Base-by-base conservation (phyloP, 2,888 invertebrate species). In the Helicoverpa assulta region DNA sequence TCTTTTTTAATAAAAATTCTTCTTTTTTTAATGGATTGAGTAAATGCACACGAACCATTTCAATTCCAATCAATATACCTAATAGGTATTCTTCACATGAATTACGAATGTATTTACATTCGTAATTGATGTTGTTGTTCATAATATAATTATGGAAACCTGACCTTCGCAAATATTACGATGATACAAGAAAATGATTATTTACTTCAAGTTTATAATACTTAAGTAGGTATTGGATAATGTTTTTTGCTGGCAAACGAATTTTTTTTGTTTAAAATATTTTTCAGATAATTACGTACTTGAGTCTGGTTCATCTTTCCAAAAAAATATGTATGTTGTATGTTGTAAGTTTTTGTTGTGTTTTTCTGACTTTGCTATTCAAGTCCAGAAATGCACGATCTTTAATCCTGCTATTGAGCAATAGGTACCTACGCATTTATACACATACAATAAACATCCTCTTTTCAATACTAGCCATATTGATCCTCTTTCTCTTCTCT, bases 111-210 rank as follows among this genome's bases (percentile, higher is more conserved):
- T 47, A 18, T 43, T 47, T 14, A 40, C 14, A 10, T 56, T 4
- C 5, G 3, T 72, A n/a, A 64, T 43, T 29, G 10, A 47, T 10
- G 4, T 40, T 12, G 19, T 37, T 10, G 10, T 33, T 10, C 8
- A 33, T 33, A 33, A 16, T 40, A 51, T 12, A 65, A 47, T 59
- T 12, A 29, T 55, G 69, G 58, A 79, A 65, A 74, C 26, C 43
- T 7, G 62, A 65, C 75, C 76, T 79, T 69, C 52, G 51, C 4
- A 54, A 33, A 8, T 26, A 26, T 8, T 54, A 60, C n/a, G 56
- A 64, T 37, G 19, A 51, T 63, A 47, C 26, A 60, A 73, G 43
- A 67, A 67, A 67, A 73, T 62, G 12, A 29, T 52, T 40, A 40
- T 53, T 50, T 40, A 29, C 1, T 50, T 52, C 10, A 29, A 14